Conservation (phyloP, 1,140 invertebrate genomes). For the Dermatophagoides farinae region DNA sequence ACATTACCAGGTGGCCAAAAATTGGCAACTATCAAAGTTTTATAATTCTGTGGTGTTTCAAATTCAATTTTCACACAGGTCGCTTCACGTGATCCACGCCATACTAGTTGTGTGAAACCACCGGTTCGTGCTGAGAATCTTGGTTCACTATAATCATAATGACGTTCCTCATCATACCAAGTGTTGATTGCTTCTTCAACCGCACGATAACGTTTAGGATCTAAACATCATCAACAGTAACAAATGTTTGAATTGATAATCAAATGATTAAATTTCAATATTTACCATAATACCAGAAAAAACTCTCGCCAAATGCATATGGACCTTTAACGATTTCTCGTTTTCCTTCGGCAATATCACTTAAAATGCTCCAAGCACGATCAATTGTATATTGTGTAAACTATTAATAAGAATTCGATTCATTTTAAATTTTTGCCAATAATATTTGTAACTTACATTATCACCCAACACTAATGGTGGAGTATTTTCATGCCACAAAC, state of each 20-base stretch:
- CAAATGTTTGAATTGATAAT: background rate
- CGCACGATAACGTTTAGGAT: background rate
- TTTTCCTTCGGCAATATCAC: background rate
- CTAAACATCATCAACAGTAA: background rate
- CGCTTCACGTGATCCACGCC: constrained; percentile 3
- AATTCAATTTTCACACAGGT: constrained; percentile 5
- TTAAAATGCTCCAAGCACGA: background rate
- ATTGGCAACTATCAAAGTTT: constrained; percentile 7
- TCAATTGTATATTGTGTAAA: constrained; percentile 4
- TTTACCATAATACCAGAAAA: constrained; percentile 10
- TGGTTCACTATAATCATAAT: constrained; percentile 11
- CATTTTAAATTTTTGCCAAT: background rate
- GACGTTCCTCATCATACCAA: constrained; percentile 7
- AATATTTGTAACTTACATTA: constrained; percentile 6
- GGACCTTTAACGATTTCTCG: background rate
- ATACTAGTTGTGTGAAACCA: constrained; percentile 13
- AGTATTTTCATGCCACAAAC: background rate
- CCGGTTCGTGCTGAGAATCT: constrained; percentile 6
- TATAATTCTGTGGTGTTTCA: background rate
- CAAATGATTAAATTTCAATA: background rate
- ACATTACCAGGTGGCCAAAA: constrained; percentile 11
- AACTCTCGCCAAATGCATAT: constrained; percentile 1
- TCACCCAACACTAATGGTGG: background rate
- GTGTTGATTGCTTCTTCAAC: constrained; percentile 1
- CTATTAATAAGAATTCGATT: background rate